These are phyloP conservation scores for Vesta saturnalis DNA, from an alignment of 2,888 invertebrate genomes.

Conservation along the genomic window DNA sequence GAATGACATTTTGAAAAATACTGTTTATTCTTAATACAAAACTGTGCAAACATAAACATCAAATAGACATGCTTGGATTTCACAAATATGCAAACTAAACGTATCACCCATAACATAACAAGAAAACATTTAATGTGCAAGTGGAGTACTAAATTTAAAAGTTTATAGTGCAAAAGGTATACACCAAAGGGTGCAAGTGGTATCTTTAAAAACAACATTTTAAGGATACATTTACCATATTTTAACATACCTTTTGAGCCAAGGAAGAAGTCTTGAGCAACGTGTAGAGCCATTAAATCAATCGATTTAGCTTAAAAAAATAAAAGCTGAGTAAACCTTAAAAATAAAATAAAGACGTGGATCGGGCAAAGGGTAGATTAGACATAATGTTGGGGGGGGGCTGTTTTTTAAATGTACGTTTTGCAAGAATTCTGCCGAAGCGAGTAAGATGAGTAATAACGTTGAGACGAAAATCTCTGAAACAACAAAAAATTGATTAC, in stretches of 20 bases:
- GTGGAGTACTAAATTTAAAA: background rate
- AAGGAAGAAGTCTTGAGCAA: constrained; percentile 33
- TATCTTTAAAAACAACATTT: constrained; percentile 18
- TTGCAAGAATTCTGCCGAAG: constrained; percentile 85
- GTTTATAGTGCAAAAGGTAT: background rate
- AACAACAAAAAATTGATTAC: constrained; percentile 60
- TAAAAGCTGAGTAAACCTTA: constrained; percentile 45
- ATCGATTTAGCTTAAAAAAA: background rate
- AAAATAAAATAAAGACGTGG: constrained; percentile 62
- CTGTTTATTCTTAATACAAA: no score
- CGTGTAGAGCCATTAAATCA: constrained; percentile 4
- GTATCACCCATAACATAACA: background rate
- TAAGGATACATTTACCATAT: constrained; percentile 26
- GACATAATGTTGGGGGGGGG: constrained; percentile 59
- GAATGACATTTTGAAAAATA: no score
- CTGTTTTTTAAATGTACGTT: constrained; percentile 79
- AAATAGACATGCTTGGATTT: constrained; percentile 2
- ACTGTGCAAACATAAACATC: background rate
- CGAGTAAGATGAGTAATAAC: constrained; percentile 85
- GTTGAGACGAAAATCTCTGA: constrained; percentile 81
- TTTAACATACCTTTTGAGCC: constrained; percentile 31
- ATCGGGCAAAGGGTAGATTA: constrained; percentile 60
- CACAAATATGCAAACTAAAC: background rate
- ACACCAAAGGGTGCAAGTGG: constrained; percentile 25
- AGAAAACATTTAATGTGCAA: constrained; percentile 10